Conservation (phyloP, 2,797 vertebrate genomes). For the Sardinella longiceps region DNA sequence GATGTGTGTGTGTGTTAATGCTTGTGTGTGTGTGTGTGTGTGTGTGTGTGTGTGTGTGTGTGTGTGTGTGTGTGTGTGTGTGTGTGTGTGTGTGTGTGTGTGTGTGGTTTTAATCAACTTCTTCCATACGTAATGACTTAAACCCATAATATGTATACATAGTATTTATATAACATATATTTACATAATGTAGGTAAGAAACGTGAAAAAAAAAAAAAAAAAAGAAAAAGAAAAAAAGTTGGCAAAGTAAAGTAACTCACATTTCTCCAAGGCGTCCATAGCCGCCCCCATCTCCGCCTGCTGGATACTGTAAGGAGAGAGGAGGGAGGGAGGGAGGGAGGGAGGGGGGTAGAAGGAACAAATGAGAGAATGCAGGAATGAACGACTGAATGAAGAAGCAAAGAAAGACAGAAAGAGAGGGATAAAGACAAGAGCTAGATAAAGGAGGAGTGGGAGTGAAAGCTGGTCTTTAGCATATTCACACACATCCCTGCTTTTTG, state of each 20-base stretch:
- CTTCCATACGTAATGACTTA: too few species aligned
- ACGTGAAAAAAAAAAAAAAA: neutral
- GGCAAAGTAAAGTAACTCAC: constrained; percentile 76
- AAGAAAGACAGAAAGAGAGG: neutral
- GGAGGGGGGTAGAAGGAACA: constrained; percentile 8
- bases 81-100: neutral
- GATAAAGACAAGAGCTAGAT: neutral
- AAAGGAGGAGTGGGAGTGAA: neutral
- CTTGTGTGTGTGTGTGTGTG: neutral
- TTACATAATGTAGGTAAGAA: too few species aligned
- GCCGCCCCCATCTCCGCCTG: constrained; percentile 99
- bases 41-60: constrained; percentile 1
- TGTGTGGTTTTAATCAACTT: neutral
- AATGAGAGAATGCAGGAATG: neutral
- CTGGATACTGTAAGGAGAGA: constrained; percentile 83
- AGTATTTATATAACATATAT: too few species aligned
- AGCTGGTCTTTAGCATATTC: neutral
- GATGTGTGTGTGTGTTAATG: neutral
- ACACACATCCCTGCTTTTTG: neutral
- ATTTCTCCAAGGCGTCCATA: constrained; percentile 98
- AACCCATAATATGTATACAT: too few species aligned
- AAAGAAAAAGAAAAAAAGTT: neutral
- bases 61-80: neutral
- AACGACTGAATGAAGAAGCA: neutral
- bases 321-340: constrained; percentile 14